phyloP scores from a whole-genome alignment of 2,113 vertebrate genomes.

The Ardeotis arabs region DNA sequence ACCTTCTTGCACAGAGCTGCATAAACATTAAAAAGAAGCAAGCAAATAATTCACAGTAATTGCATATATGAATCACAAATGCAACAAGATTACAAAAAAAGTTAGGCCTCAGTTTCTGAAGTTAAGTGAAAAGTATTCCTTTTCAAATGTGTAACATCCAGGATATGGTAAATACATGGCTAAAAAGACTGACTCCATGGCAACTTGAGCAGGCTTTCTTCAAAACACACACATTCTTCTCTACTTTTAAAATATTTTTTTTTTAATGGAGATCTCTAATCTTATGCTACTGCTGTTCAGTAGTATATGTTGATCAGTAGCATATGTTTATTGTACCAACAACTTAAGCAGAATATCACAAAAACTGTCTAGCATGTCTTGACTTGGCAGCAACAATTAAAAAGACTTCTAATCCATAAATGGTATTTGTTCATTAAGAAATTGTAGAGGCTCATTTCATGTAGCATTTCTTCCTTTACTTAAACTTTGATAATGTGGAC shows the following conservation, averaged over 20 bases:
- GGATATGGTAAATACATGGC: neutral
- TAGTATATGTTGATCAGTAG: neutral
- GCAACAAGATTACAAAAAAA: neutral
- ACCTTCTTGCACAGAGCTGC: neutral
- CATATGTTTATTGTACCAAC: neutral
- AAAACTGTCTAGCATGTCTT: neutral
- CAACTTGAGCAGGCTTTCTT: neutral
- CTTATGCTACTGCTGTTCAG: neutral
- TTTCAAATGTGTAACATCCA: accelerated
- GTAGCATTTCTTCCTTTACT: neutral
- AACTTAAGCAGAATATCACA: neutral
- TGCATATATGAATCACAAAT: neutral
- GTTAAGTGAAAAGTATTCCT: neutral
- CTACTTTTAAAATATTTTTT: neutral
- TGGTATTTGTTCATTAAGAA: neutral
- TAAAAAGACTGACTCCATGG: neutral
- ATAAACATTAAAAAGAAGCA: neutral
- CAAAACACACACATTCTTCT: neutral
- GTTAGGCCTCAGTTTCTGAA: neutral
- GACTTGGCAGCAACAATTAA: neutral
- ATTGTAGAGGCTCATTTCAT: neutral
- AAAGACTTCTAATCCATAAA: neutral
- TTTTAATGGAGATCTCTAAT: neutral
- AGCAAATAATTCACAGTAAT: neutral
- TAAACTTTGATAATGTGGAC: neutral